phyloP scores from a whole-genome alignment of 2,888 invertebrate species.

The Eristalis intricaria region DNA sequence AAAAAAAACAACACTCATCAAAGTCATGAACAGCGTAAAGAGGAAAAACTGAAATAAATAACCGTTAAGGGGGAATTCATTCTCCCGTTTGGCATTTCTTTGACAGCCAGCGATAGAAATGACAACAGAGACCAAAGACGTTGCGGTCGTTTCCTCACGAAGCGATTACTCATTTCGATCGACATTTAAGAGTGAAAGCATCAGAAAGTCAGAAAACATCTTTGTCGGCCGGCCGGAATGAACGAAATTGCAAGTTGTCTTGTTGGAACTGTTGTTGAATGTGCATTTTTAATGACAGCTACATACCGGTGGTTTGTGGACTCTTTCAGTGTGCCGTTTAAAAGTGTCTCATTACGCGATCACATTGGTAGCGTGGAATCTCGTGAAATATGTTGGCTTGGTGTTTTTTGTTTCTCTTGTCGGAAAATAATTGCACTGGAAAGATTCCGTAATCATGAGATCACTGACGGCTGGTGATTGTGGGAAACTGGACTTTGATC shows the following conservation, averaged over 20 bases:
- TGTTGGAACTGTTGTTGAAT: not conserved
- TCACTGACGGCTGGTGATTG: not conserved
- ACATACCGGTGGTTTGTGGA: not conserved
- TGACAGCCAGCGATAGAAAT: not conserved
- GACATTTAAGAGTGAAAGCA: conserved; percentile 59
- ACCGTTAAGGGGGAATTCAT: conserved; percentile 14
- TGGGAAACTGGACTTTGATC: not conserved
- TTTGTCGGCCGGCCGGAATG: not conserved
- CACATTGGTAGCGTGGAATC: conserved; percentile 43
- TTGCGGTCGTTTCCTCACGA: not conserved
- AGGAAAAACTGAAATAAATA: conserved; percentile 1
- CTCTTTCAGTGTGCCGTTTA: conserved; percentile 27
- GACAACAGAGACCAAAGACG: not conserved
- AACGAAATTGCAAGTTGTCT: conserved; percentile 64
- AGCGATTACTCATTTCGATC: conserved; percentile 45
- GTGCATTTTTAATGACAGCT: conserved; percentile 5
- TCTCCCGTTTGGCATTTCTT: conserved; percentile 7
- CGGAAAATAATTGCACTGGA: conserved; percentile 2
- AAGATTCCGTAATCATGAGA: not conserved
- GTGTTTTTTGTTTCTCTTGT: not conserved
- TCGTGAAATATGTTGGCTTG: not conserved
- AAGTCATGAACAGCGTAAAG: not conserved
- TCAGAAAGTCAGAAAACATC: conserved; percentile 24
- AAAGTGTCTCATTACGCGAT: conserved; percentile 31
- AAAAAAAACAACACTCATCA: not conserved